A percentile compares a stretch with the other conserved stretches of the same genome.
Conservation (phyloP, 2,888 invertebrate genomes). For the Notocelia uddmanniana region DNA sequence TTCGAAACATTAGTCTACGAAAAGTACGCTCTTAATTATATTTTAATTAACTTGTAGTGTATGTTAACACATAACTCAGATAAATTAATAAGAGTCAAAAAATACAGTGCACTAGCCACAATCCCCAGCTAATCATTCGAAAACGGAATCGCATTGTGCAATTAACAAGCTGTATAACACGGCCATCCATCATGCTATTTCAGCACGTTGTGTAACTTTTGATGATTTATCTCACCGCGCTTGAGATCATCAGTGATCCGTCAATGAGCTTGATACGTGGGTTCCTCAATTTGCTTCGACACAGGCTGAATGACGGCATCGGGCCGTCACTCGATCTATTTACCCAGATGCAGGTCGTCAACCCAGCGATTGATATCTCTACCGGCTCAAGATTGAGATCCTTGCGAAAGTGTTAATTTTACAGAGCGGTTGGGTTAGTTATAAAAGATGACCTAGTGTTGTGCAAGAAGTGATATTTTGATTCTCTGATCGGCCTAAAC, state of each 20-base stretch:
- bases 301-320: conserved; percentile 64
- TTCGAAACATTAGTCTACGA: neutral
- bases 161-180: conserved; percentile 14
- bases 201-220: conserved; percentile 49
- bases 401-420: conserved; percentile 27
- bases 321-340: conserved; percentile 72
- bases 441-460: neutral
- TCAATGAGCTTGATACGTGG: conserved; percentile 73
- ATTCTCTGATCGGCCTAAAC: neutral
- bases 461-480: neutral
- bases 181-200: conserved; percentile 38
- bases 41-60: neutral
- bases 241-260: conserved; percentile 73
- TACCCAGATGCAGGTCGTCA: conserved; percentile 75
- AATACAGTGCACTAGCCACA: neutral
- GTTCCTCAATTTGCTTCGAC: conserved; percentile 79
- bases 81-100: neutral
- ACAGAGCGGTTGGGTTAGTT: neutral
- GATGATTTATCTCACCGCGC: conserved; percentile 62
- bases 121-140: neutral
- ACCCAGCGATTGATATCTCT: conserved; percentile 52
- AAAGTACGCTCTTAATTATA: neutral
- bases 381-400: conserved; percentile 13
- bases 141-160: conserved; percentile 8
- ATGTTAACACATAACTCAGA: neutral